Conservation (phyloP, 1,140 invertebrate species). For the Drosophila nikananu region DNA sequence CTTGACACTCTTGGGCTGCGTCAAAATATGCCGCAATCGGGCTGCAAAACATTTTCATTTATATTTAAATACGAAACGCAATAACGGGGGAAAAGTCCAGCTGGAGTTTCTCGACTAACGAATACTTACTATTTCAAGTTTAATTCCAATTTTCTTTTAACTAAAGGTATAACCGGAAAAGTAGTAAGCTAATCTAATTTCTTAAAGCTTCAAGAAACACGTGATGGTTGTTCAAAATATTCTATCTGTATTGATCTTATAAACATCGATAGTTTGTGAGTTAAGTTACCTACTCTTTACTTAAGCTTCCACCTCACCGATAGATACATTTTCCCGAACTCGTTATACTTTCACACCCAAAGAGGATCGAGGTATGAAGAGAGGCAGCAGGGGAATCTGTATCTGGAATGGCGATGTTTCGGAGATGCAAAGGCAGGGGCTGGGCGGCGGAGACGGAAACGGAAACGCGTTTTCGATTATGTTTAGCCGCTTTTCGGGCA, state of each 20-base stretch:
- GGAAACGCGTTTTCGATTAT: conserved; percentile 79
- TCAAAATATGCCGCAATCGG: conserved; percentile 83
- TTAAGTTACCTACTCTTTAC: neutral
- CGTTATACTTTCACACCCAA: too few relatives aligned
- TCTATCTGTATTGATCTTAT: neutral
- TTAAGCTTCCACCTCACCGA: too few relatives aligned
- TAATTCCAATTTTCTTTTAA: too few relatives aligned
- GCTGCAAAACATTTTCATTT: conserved; percentile 83
- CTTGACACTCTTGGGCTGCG: conserved; percentile 66
- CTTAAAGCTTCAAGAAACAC: neutral
- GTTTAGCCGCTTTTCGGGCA: conserved; percentile 76
- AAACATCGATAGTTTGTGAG: neutral
- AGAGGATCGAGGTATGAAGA: neutral
- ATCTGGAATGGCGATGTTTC: neutral
- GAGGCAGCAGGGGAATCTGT: conserved; percentile 8
- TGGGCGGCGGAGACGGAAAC: conserved; percentile 25
- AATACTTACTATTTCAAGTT: neutral
- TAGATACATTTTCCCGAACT: neutral
- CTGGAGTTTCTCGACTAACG: neutral
- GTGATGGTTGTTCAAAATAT: too few relatives aligned
- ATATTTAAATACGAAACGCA: conserved; percentile 77
- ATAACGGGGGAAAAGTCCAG: neutral
- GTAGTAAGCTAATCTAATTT: neutral
- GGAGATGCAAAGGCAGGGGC: neutral
- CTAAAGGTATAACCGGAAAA: neutral